Evolutionary conservation across 2,113 vertebrate species (phyloP), one percentile per base, ranked within the genome.

Genomic region (Callaeas wilsoni): DNA sequence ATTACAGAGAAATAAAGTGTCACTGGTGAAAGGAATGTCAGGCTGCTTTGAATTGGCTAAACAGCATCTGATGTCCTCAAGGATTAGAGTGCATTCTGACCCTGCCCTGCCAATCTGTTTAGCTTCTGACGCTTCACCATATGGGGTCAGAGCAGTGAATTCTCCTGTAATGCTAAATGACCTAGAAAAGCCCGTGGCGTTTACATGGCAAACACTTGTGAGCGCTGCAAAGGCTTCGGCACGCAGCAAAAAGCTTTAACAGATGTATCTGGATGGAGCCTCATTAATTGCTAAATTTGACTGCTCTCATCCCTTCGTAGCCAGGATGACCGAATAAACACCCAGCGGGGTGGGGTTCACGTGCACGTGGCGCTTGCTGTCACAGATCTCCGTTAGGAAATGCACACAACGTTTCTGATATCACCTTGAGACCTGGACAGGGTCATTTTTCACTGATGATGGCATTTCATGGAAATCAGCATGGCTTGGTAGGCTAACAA

Each of bases 81-180:
- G 97, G 96, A 98, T 96, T 95, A 86, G 56, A 94, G 95, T 30
- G 67, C 82, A 70, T 97, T 96, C 95, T 96, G 93, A 96, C 97
- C 97, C 95, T 88, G 89, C 89, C 91, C 91, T 98, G 80, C 89
- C 95, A 97, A 97, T 97, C 95, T 98, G 96, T 97, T 97, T 97
- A 96, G 90, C 96, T 93, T 91, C 96, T 97, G 97, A 98, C 15
- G 44, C 95, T 93, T 98, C 93, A 76, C 97, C 94, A 94, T 96
- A 90, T 95, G 97, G 96, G 93, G 97, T 98, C 96, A 97, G 95
- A 92, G 86, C 83, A 26, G 95, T 85, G 95, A 95, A 97, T 97
- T 97, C 96, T 96, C 94, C 96, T 88, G 94, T 90, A 85, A 95
- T 89, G 96, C 83, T 93, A 83, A 94, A 91, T 96, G 96, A 98